Evolutionary conservation across 2,113 vertebrate species (phyloP).

Genomic region (Ia io): DNA sequence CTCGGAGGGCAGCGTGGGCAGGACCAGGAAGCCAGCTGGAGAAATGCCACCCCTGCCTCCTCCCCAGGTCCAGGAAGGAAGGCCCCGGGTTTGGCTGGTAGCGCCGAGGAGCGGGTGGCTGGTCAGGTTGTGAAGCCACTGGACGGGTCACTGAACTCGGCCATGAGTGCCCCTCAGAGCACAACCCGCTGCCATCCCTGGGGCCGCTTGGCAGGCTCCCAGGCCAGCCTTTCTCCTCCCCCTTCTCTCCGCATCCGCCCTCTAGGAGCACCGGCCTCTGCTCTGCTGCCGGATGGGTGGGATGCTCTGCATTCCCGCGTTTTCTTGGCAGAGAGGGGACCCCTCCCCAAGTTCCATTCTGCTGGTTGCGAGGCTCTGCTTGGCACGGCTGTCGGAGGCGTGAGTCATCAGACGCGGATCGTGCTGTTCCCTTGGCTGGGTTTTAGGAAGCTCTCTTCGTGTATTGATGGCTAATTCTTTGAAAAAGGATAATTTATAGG

Average conservation of each 20-base stretch:
- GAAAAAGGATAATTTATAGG: neutral
- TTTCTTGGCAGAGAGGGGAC: neutral
- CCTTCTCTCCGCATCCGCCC: neutral
- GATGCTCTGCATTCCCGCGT: neutral
- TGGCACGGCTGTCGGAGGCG: neutral
- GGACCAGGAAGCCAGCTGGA: neutral
- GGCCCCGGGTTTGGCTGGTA: neutral
- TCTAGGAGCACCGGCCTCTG: neutral
- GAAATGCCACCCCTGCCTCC: neutral
- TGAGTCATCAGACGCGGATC: conserved; percentile 43
- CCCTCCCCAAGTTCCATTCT: neutral
- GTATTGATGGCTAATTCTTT: neutral
- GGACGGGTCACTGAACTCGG: neutral
- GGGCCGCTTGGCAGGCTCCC: neutral
- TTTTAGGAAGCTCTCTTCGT: conserved; percentile 25
- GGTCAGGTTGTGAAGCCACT: neutral
- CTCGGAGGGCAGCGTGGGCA: neutral
- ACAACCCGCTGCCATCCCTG: neutral
- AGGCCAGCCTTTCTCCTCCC: neutral
- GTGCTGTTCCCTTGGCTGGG: conserved; percentile 27
- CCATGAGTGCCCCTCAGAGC: fast-evolving
- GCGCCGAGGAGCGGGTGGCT: fast-evolving
- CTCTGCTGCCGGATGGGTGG: neutral
- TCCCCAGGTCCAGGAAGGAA: neutral
- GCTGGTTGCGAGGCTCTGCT: neutral